Conservation (phyloP, 2,113 vertebrate species). For the Myiopsitta monachus region DNA sequence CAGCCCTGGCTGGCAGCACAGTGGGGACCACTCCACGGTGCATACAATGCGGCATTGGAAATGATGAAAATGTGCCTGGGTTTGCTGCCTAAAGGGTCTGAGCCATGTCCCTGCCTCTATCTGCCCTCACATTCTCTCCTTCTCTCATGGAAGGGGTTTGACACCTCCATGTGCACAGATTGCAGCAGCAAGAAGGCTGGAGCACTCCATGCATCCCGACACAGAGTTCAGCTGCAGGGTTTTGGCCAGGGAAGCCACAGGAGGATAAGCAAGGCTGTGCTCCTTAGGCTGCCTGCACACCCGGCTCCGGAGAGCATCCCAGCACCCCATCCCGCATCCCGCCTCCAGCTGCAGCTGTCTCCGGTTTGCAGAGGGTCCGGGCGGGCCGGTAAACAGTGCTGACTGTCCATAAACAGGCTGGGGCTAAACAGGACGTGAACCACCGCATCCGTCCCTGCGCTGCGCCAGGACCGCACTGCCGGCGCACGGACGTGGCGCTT, state of each 20-base stretch:
- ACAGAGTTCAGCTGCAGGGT: neutral
- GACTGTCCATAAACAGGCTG: neutral
- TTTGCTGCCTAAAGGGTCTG: neutral
- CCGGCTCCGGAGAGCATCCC: neutral
- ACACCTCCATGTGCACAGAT: neutral
- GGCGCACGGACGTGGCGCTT: rapidly evolving
- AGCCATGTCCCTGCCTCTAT: neutral
- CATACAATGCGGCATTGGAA: neutral
- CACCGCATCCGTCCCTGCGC: neutral
- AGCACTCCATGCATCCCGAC: rapidly evolving
- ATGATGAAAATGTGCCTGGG: neutral
- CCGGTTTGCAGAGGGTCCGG: neutral
- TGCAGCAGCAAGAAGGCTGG: neutral
- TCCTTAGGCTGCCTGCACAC: neutral
- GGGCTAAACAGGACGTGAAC: neutral
- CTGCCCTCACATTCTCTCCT: neutral
- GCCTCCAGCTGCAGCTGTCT: conserved; percentile 49
- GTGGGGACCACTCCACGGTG: rapidly evolving
- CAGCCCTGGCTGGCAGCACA: neutral
- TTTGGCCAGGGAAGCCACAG: neutral
- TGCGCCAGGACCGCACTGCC: neutral
- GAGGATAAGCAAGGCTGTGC: neutral
- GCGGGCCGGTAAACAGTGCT: neutral
- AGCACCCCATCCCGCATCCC: neutral
- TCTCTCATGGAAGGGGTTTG: rapidly evolving